These are phyloP conservation scores for Drosophila virilis DNA, from an alignment of 1,140 invertebrate species.

Conservation along the genomic window DNA sequence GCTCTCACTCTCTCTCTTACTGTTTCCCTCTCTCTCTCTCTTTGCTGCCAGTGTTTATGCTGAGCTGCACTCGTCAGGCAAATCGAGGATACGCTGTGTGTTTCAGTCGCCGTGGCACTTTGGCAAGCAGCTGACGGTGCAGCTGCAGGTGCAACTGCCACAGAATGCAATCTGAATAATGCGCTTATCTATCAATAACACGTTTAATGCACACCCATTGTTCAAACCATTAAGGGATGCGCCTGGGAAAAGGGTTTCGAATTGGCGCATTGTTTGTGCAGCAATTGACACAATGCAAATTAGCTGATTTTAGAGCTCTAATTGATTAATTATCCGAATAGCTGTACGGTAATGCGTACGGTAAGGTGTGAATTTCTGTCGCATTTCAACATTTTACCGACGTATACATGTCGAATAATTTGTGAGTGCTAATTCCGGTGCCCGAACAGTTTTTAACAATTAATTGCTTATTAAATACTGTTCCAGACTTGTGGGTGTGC, in stretches of 20 bases:
- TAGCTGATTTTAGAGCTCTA: slow-evolving; percentile 51
- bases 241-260: neutral
- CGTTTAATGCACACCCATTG: neutral
- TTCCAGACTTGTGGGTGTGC: slow-evolving; percentile 43
- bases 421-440: slow-evolving; percentile 57
- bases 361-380: slow-evolving; percentile 45
- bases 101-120: neutral
- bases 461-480: slow-evolving; percentile 58
- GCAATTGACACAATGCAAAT: slow-evolving; percentile 69
- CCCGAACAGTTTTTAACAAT: slow-evolving; percentile 65
- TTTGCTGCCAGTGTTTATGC: slow-evolving; percentile 24
- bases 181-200: slow-evolving; percentile 50
- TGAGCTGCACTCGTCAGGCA: neutral
- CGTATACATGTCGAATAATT: slow-evolving; percentile 70
- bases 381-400: slow-evolving; percentile 55
- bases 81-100: neutral
- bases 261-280: slow-evolving; percentile 39
- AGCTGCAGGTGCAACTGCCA: slow-evolving; percentile 5
- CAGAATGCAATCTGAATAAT: slow-evolving; percentile 1
- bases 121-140: neutral
- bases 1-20: slow-evolving; percentile 10
- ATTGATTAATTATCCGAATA: slow-evolving; percentile 62
- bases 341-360: slow-evolving; percentile 1
- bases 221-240: slow-evolving; percentile 1
- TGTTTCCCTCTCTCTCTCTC: slow-evolving; percentile 4